Base-by-base conservation (phyloP, 2,797 vertebrate species). In the Salmo trutta region DNA sequence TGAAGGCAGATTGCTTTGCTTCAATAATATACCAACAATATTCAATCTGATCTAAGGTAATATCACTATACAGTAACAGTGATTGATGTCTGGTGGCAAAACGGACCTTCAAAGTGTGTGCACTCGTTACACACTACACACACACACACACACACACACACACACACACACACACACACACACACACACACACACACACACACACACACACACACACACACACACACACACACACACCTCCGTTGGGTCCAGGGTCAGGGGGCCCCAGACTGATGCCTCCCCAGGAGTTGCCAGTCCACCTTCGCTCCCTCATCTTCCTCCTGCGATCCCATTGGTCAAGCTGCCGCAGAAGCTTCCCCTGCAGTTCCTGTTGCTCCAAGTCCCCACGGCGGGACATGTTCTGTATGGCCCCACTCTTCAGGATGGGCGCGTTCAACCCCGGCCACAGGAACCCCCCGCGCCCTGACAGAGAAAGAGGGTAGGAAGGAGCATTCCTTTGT, bases 401-500 rank as follows among this genome's bases (percentile, higher is more conserved):
- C 90, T 94, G 95, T 12, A 93, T 0, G 0, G 1, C 62, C 5
- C 95, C 95, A 4, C 89, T 90, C 87, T 86, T 95, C 47, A 93
- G 0, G n/a, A 99, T 17, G 0, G 95, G 94, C 24, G 79, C 4
- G 73, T 98, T 99, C 31, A 99, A 93, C 24, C 98, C 98, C 4
- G 97, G 98, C 98, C 98, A 99, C 54, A 99, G 93, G 81, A 95
- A 96, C 47, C 98, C 97, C 27, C 85, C 95, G 6, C 83, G 94
- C 75, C 98, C 98, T 99, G 17, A 64, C 5, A 65, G n/a, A 33
- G 16, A 68, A 59, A 17, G 12, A 36, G 27, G 59, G 27, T 17
- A 33, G 53, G 59, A 70, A 16, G 41, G 1, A 2, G 12, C 4
- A 31, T 31, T 56, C 2, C 41, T 47, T 59, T 59, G 56, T 59